Conservation (phyloP, 2,888 invertebrate species). For the Lumbricus terrestris region DNA sequence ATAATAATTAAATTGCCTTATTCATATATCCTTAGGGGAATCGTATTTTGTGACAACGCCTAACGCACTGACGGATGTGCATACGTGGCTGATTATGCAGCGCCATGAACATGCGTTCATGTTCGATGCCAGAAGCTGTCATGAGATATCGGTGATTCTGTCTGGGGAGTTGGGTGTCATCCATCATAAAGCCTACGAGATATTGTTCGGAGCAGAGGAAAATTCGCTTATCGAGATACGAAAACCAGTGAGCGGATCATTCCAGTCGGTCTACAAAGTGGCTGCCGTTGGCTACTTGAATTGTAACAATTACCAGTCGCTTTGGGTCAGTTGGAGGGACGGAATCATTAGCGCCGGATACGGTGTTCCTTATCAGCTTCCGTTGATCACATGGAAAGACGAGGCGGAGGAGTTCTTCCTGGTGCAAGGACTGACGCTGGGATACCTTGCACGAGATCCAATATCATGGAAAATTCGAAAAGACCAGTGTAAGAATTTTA, state of each 20-base stretch:
- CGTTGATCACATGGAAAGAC: slow-evolving; percentile 5
- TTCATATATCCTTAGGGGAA: slow-evolving; percentile 9
- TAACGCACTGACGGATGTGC: neutral
- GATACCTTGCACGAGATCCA: neutral
- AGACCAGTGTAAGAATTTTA: neutral
- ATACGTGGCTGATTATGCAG: neutral
- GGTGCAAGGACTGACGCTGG: neutral
- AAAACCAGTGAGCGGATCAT: slow-evolving; percentile 9
- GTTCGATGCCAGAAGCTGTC: slow-evolving; percentile 17
- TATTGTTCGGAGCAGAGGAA: neutral
- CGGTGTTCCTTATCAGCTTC: neutral
- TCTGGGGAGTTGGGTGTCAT: slow-evolving; percentile 11
- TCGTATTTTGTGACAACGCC: slow-evolving; percentile 17
- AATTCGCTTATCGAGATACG: neutral
- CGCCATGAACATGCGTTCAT: neutral
- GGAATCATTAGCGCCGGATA: slow-evolving; percentile 19
- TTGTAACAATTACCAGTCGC: slow-evolving; percentile 20
- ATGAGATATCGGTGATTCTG: slow-evolving; percentile 9
- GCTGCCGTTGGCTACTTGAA: neutral
- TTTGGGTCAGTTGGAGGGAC: slow-evolving; percentile 28
- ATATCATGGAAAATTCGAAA: neutral
- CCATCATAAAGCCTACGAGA: slow-evolving; percentile 12
- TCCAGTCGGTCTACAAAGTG: neutral
- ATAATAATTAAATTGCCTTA: neutral
- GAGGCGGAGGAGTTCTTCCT: neutral